A percentile compares a stretch with the other conserved stretches of the same genome.
phyloP scores from a whole-genome alignment of 1,140 invertebrate genomes.

The Neomicropteryx cornuta region DNA sequence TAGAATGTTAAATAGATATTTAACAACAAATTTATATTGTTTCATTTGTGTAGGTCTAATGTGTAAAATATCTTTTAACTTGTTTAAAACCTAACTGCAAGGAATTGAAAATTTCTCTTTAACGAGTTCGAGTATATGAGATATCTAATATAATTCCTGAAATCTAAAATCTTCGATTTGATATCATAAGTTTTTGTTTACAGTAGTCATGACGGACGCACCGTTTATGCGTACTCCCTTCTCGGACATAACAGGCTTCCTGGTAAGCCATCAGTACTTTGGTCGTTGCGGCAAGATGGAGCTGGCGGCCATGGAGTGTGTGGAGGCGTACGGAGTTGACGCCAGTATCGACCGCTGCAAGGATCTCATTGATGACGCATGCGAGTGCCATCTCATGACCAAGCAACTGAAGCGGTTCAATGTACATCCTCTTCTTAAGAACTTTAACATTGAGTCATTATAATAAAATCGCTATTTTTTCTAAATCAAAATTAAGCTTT shows the following conservation, averaged over 20 bases:
- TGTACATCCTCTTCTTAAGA: slow-evolving; percentile 20
- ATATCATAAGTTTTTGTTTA: neutral
- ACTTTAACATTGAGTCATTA: no score
- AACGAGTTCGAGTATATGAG: no score
- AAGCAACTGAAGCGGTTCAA: slow-evolving; percentile 47
- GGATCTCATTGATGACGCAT: slow-evolving; percentile 48
- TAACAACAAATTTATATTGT: no score
- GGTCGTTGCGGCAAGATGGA: slow-evolving; percentile 52
- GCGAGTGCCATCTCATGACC: slow-evolving; percentile 46
- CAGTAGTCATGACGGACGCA: slow-evolving; percentile 33
- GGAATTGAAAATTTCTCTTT: no score
- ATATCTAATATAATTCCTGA: no score
- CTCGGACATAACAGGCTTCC: slow-evolving; percentile 51
- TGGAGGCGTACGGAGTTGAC: slow-evolving; percentile 60
- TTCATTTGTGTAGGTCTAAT: no score
- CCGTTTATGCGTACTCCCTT: slow-evolving; percentile 52
- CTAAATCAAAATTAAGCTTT: no score
- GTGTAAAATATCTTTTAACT: no score
- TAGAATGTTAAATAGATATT: no score
- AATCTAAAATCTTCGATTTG: no score
- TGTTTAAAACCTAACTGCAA: no score
- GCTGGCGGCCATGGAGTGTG: slow-evolving; percentile 53
- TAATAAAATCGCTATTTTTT: no score
- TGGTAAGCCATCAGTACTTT: slow-evolving; percentile 49
- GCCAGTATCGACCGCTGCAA: slow-evolving; percentile 44